Base-by-base conservation (phyloP, 2,113 vertebrate species). In the Dasyurus viverrinus region DNA sequence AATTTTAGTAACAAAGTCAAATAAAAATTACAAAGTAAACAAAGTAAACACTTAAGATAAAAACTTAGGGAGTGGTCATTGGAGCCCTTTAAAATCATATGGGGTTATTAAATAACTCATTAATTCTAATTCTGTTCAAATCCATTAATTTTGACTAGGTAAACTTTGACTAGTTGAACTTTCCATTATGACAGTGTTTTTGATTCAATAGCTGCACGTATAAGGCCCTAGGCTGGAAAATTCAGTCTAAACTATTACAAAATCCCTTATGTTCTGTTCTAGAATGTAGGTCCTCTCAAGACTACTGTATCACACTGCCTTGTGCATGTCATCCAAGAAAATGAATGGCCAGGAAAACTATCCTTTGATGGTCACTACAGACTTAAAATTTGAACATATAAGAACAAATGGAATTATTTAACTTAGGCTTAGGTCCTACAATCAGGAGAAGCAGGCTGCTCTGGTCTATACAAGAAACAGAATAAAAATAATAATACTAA, bases 51-150 rank as follows among this genome's bases (percentile, higher is more conserved):
- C 36, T n/a, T 76, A 36, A 76, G 30, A 54, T 19, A 60, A 60
- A 76, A 76, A n/a, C 19, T 76, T 76, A 42, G 5, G 16, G 36
- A 22, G 36, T 22, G 68, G 68, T 76, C 68, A 76, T 84, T 50
- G 42, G 2, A 42, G 42, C 24, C 92, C 91, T 95, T 92, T n/a
- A 92, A 93, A 97, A 57, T 25, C 42, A 90, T 53, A 93, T 90
- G 42, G 27, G 2, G 2, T 22, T 92, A 93, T 90, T 53, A 94
- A n/a, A 94, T 54, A 93, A 42, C 54, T 90, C 16, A 92, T 54
- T 92, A 95, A 54, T 68, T 68, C 60, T 8, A 57, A 55, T 93
- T 93, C 47, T 90, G 89, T 94, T 95, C 26, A 57, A 54, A 95
- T 84, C 94, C 89, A 54, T 76, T 91, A 96, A 23, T 22, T 10